Base-by-base conservation (phyloP, 2,797 vertebrate species). In the Philypnodon macrostomus region DNA sequence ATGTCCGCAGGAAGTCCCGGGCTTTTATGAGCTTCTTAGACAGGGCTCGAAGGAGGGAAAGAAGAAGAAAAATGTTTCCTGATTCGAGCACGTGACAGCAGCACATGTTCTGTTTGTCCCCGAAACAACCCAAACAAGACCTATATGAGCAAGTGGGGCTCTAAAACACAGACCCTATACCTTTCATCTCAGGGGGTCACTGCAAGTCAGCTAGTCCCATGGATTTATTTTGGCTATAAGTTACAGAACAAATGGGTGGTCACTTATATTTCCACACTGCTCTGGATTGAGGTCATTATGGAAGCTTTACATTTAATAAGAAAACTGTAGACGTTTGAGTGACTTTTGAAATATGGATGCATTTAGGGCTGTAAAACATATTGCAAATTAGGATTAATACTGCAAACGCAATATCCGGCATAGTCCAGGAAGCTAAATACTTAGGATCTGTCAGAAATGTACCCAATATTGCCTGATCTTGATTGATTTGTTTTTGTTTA, bases 1-100 rank as follows among this genome's bases (percentile, higher is more conserved):
- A 75, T 72, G 80, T 73, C 81, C 58, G 51, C 82, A 87, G 82
- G 85, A 88, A 82, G 83, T 83, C 77, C 77, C 85, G 73, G 40
- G 52, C 75, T 83, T 88, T 89, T 85, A 88, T 81, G 78, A 85
- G 77, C 50, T 71, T 80, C 77, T 83, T 56, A 67, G 73, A 71
- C 55, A 83, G 75, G 77, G 73, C 75, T 41, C 19, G 61, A 39
- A 45, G 66, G 61, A 69, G n/a, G n/a, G n/a, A n/a, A n/a, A n/a
- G 44, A 63, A 63, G 58, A 55, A 47, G 12, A 47, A 45, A 50
- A 80, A 76, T 68, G 68, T 70, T 85, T 84, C 82, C 81, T 79
- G 76, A 71, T 82, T 79, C 13, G 29, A 65, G 65, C 65, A 77
- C 23, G 17, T 75, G 69, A 80, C 63, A 70, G 51, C 39, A 40